phyloP scores from a whole-genome alignment of 2,797 vertebrate genomes.

The Callimico goeldii region DNA sequence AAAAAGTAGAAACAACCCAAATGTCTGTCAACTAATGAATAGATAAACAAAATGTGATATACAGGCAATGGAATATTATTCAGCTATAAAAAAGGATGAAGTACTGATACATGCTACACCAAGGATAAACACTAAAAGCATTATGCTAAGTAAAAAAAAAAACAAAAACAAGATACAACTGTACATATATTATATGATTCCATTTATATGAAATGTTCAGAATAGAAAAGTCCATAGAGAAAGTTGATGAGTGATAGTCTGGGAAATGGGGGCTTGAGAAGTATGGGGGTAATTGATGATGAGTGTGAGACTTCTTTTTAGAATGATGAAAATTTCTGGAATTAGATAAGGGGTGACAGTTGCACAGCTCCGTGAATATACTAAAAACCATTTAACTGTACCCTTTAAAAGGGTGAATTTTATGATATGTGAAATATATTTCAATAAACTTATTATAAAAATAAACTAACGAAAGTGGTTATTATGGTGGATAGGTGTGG shows the following conservation, averaged over 20 bases:
- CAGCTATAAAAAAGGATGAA: neutral
- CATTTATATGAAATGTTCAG: neutral
- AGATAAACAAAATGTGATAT: neutral
- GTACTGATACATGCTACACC: neutral
- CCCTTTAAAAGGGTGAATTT: neutral
- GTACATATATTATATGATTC: neutral
- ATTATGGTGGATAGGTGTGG: neutral
- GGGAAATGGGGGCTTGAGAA: neutral
- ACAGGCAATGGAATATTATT: neutral
- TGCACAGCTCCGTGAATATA: neutral
- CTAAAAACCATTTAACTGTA: neutral
- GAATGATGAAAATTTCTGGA: neutral
- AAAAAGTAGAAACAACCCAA: neutral
- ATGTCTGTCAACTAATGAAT: neutral
- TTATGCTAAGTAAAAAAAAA: slow-evolving; percentile 22
- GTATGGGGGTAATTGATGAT: neutral
- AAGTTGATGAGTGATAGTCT: neutral
- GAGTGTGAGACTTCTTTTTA: neutral
- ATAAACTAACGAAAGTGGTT: neutral
- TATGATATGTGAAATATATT: neutral
- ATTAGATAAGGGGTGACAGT: neutral
- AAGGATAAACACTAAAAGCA: neutral
- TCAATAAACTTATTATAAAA: neutral
- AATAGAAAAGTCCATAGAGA: neutral
- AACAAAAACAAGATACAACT: neutral